Evolutionary conservation across 2,888 invertebrate species (phyloP).

Genomic region (Thalpophila matura): DNA sequence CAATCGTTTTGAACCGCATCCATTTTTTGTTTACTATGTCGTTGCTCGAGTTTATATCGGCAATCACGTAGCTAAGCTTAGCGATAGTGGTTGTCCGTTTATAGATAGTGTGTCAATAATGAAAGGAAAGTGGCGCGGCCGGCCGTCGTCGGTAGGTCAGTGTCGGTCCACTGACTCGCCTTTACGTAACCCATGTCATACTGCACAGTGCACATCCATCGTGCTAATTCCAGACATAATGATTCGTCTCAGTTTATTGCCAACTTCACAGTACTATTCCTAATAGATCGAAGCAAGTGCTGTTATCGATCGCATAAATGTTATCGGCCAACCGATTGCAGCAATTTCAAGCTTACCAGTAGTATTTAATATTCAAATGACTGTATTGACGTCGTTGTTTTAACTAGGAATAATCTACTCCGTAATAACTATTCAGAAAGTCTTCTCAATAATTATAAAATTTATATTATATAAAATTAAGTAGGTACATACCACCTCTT

Average conservation of each 20-base stretch:
- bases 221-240: constrained; percentile 78
- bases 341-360: constrained; percentile 41
- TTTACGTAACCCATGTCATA: constrained; percentile 87
- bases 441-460: too few species aligned
- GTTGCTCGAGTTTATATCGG: constrained; percentile 62
- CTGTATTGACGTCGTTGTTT: constrained; percentile 29
- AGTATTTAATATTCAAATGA: constrained; percentile 40
- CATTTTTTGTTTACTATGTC: constrained; percentile 44
- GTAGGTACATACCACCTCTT: too few species aligned
- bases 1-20: constrained; percentile 39
- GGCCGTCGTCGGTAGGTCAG: constrained; percentile 86
- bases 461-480: too few species aligned
- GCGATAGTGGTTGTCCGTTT: constrained; percentile 78
- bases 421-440: neutral
- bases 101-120: constrained; percentile 89
- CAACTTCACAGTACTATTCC: constrained; percentile 17
- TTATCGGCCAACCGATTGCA: constrained; percentile 46
- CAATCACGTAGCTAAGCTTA: constrained; percentile 72
- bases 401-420: neutral
- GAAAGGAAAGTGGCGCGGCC: constrained; percentile 88
- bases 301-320: constrained; percentile 53
- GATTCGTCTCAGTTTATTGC: constrained; percentile 48
- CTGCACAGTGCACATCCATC: constrained; percentile 76
- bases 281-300: constrained; percentile 15
- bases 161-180: constrained; percentile 81